phyloP scores from a whole-genome alignment of 2,113 vertebrate genomes.

The Atlantisia rogersi region DNA sequence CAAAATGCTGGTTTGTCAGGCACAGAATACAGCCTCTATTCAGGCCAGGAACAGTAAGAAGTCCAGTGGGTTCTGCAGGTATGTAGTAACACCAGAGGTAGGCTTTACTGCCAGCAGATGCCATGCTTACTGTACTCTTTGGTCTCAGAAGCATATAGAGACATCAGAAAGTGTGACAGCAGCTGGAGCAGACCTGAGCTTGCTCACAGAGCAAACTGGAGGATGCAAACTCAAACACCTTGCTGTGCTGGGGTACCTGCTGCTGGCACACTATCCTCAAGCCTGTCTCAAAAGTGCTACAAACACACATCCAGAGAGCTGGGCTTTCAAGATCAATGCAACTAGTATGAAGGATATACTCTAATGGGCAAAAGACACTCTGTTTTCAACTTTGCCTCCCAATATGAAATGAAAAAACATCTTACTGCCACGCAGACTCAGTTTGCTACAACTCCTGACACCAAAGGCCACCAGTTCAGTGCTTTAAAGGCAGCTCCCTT shows the following conservation, averaged over 20 bases:
- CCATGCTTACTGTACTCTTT: neutral
- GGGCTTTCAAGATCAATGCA: neutral
- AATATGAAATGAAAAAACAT: neutral
- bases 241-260: neutral
- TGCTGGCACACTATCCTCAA: neutral
- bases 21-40: neutral
- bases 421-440: neutral
- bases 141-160: neutral
- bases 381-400: neutral
- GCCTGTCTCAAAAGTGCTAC: neutral
- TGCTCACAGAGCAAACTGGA: neutral
- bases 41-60: neutral
- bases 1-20: neutral
- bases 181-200: neutral
- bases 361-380: neutral
- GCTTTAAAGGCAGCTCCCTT: neutral
- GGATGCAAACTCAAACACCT: neutral
- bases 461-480: neutral
- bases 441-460: neutral
- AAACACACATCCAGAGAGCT: neutral
- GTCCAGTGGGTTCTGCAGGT: neutral
- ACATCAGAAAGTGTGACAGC: neutral
- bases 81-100: neutral
- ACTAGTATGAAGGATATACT: neutral
- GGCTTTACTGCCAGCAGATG: neutral